Conservation (phyloP, 2,113 vertebrate genomes). For the Poeciliopsis turrubarensis region DNA sequence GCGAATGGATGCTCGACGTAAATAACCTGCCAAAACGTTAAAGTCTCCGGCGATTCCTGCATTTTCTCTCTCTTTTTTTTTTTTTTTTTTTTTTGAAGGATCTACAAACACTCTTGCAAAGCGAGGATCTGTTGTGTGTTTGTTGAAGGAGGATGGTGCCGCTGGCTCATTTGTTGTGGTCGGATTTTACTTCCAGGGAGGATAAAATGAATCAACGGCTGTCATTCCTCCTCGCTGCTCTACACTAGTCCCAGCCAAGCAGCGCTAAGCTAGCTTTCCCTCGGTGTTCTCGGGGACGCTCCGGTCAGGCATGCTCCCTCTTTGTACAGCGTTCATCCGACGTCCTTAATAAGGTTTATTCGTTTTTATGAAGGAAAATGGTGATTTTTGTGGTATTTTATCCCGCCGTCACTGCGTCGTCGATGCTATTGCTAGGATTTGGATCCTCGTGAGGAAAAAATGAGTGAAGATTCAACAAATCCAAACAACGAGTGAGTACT, state of each 20-base stretch:
- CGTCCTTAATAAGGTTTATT: constrained; percentile 50
- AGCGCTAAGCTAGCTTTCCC: constrained; percentile 68
- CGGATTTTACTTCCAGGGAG: constrained; percentile 82
- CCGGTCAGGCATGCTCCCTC: constrained; percentile 65
- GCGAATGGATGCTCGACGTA: constrained; percentile 78
- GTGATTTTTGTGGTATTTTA: constrained; percentile 81
- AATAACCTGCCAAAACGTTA: constrained; percentile 68
- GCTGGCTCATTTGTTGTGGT: constrained; percentile 73
- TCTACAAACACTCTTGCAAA: constrained; percentile 42
- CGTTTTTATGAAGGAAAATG: constrained; percentile 73
- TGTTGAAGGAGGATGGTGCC: constrained; percentile 62
- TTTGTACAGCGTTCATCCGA: constrained; percentile 44
- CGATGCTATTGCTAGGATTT: constrained; percentile 87
- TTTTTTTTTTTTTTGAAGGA: constrained; percentile 53
- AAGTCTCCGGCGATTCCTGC: constrained; percentile 34
- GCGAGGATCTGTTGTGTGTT: constrained; percentile 40
- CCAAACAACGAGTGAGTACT: constrained; percentile 94
- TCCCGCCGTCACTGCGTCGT: constrained; percentile 85
- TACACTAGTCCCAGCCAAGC: constrained; percentile 61
- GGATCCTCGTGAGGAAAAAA: constrained; percentile 95
- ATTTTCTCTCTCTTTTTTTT: not conserved
- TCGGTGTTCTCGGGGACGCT: constrained; percentile 54
- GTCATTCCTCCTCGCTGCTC: constrained; percentile 73
- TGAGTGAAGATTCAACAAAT: constrained; percentile 99
- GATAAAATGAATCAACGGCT: constrained; percentile 80